A percentile compares a stretch with the other conserved stretches of the same genome.
These are phyloP conservation scores for Anthoptus insignis DNA, from an alignment of 2,888 invertebrate genomes.

Conservation along the genomic window DNA sequence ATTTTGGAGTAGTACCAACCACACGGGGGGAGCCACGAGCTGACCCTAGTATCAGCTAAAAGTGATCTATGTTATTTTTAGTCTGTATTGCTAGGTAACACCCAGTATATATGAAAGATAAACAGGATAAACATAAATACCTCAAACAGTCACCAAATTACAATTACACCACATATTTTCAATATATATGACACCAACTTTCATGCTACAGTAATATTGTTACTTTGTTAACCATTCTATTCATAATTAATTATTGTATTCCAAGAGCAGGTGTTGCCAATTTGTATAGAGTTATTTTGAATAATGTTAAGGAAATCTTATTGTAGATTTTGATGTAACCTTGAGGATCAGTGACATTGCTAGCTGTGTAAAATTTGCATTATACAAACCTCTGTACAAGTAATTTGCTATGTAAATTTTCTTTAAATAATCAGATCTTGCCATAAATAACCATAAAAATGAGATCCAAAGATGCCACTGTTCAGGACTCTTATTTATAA, in stretches of 20 bases:
- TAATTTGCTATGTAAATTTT: too few species aligned
- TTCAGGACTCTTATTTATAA: too few species aligned
- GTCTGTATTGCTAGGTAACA: neutral
- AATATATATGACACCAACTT: constrained; percentile 20
- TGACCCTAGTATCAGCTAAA: too few species aligned
- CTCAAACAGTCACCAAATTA: neutral
- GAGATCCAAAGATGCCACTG: neutral
- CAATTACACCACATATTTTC: constrained; percentile 3
- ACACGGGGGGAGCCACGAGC: too few species aligned
- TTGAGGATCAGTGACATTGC: neutral
- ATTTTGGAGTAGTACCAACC: too few species aligned
- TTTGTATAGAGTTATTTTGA: neutral
- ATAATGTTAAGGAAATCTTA: neutral
- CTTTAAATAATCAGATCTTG: too few species aligned
- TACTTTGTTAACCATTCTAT: constrained; percentile 45
- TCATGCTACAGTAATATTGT: constrained; percentile 43
- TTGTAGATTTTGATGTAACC: neutral
- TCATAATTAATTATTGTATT: too few species aligned
- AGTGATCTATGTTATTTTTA: neutral
- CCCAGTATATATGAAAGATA: neutral
- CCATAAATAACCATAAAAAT: too few species aligned
- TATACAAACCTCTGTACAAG: too few species aligned
- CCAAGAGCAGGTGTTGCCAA: neutral
- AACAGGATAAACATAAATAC: neutral
- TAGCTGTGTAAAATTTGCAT: too few species aligned